Base-by-base conservation (phyloP, 2,888 invertebrate species). In the Drosophila acutilabella region DNA sequence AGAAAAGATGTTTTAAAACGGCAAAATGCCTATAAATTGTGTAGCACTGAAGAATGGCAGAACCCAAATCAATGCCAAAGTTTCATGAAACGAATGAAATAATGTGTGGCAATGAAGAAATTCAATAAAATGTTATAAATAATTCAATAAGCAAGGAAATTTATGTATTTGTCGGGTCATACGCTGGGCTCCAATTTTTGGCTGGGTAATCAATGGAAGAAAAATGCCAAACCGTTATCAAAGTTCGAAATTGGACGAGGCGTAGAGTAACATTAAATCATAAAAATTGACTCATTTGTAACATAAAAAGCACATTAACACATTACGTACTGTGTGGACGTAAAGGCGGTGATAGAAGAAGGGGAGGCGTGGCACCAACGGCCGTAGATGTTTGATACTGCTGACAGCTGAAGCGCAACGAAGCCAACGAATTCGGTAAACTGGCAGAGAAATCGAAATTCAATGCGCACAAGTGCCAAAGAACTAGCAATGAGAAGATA, bases 251-350 rank as follows among this genome's bases (percentile, higher is more conserved):
- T 70, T 71, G 62, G 62, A 68, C 66, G 69, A 62, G 52, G 60
- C 80, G 59, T 40, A 58, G 60, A 47, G 66, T 60, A 80, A 75
- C 87, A 89, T 89, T 90, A 89, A 90, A 90, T 90, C 90, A 89
- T 90, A 90, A 89, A 90, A 90, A 89, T 88, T 88, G 78, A 89
- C 90, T 90, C 89, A 89, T 90, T 90, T 89, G 89, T 89, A 90
- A 90, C 90, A 90, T 83, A 90, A 89, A 90, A 90, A 89, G 81
- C 89, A 88, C 90, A 90, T 90, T 90, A 90, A 84, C 89, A 89
- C 89, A 89, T 90, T 89, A 89, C 56, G 60, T 56, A 53, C 71
- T 48, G 59, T 65, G 65, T 71, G 65, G 41, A 60, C 44, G 47
- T 0, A 30, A 30, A 13, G 36, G 13, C 36, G 13, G 36, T 30